Percentiles rank a stretch among this genome's conserved stretches.
phyloP scores from a whole-genome alignment of 1,140 invertebrate genomes.

The Pantala flavescens region DNA sequence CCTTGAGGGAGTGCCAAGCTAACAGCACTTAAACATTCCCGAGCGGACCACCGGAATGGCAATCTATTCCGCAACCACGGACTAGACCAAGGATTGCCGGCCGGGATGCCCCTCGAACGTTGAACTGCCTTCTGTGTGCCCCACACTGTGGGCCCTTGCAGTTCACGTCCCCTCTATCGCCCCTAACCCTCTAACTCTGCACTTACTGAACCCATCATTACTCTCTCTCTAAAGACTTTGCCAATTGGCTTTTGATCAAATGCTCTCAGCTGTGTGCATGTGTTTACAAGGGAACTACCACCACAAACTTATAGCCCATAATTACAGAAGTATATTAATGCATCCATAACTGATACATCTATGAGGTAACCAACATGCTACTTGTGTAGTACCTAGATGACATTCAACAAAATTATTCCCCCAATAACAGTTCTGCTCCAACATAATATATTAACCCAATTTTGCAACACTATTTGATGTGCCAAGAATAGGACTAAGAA shows the following conservation, averaged over 20 bases:
- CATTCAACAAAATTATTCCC: too few species aligned
- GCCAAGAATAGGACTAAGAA: too few species aligned
- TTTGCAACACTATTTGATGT: too few species aligned
- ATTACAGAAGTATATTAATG: too few species aligned
- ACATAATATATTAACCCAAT: too few species aligned
- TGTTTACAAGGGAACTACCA: neutral
- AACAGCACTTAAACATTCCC: slow-evolving; percentile 1
- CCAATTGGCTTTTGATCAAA: neutral
- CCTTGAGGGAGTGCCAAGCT: slow-evolving; percentile 6
- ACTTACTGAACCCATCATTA: slow-evolving; percentile 1
- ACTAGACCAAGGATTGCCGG: neutral
- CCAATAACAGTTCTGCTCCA: too few species aligned
- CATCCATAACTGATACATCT: too few species aligned
- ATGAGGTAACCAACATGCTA: too few species aligned
- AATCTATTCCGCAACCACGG: slow-evolving; percentile 4
- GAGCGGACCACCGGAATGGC: slow-evolving; percentile 1
- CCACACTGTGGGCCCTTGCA: neutral
- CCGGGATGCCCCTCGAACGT: neutral
- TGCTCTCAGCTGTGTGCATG: neutral
- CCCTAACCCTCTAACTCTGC: neutral
- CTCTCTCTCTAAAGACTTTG: slow-evolving; percentile 1
- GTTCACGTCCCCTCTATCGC: neutral
- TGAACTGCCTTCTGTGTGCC: neutral
- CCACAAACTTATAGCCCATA: neutral
- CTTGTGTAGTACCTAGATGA: too few species aligned